phyloP scores from a whole-genome alignment of 2,888 invertebrate genomes.

The Pyrochroa serraticornis region DNA sequence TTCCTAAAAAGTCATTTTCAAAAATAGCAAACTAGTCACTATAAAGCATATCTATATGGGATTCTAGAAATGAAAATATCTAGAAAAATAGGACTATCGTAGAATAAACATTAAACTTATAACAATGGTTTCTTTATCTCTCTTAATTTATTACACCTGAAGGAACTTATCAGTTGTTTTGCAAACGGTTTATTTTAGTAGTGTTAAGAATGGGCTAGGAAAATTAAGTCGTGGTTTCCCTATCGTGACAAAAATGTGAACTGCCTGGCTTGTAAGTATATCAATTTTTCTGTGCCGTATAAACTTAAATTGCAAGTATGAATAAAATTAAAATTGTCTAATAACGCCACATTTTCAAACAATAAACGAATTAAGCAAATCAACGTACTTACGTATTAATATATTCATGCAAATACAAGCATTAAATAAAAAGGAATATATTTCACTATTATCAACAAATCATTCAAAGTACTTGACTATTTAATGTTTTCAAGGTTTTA shows the following conservation, averaged over 20 bases:
- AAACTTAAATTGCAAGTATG: background rate
- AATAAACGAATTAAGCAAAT: too few species aligned
- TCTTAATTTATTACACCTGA: conserved; percentile 15
- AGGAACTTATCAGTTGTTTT: conserved; percentile 9
- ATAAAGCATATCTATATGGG: background rate
- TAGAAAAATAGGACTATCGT: conserved; percentile 11
- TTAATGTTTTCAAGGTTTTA: too few species aligned
- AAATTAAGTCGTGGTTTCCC: background rate
- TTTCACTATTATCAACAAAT: too few species aligned
- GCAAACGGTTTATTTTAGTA: conserved; percentile 1
- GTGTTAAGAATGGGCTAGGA: conserved; percentile 17
- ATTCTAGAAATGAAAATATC: background rate
- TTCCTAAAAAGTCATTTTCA: too few species aligned
- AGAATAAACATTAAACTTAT: conserved; percentile 14
- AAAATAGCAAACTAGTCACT: too few species aligned
- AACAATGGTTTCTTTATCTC: conserved; percentile 18
- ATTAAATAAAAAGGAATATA: too few species aligned
- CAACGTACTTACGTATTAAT: too few species aligned
- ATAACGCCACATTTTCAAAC: too few species aligned
- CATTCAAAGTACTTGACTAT: too few species aligned
- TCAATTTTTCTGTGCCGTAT: conserved; percentile 4
- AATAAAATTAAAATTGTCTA: background rate
- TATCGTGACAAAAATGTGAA: too few species aligned
- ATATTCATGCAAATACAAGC: too few species aligned
- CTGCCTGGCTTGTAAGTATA: too few species aligned